A percentile compares a stretch with the other conserved stretches of the same genome.
These are phyloP conservation scores for Halictus rubicundus DNA, from an alignment of 1,140 invertebrate species.

Conservation along the genomic window DNA sequence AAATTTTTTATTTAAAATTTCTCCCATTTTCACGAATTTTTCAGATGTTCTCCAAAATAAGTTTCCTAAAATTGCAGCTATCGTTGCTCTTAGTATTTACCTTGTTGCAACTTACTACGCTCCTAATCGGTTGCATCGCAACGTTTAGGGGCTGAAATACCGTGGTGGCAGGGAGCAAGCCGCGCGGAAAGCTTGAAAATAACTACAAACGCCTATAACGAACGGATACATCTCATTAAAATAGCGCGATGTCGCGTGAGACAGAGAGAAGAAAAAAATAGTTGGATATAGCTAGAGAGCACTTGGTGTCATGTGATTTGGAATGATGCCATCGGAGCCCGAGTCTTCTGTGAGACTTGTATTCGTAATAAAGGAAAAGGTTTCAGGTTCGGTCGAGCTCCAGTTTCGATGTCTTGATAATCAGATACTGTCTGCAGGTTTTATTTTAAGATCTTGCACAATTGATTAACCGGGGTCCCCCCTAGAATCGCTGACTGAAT, in stretches of 20 bases:
- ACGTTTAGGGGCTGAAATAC: too few relatives aligned
- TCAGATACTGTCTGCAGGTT: not conserved
- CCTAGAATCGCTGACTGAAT: too few relatives aligned
- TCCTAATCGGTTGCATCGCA: too few relatives aligned
- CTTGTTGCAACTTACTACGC: too few relatives aligned
- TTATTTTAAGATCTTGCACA: not conserved
- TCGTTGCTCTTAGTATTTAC: too few relatives aligned
- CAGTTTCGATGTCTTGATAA: slow-evolving; percentile 10
- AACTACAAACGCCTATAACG: slow-evolving; percentile 39
- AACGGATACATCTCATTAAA: slow-evolving; percentile 51
- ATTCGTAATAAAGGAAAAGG: slow-evolving; percentile 51
- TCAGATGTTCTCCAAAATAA: too few relatives aligned
- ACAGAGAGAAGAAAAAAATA: slow-evolving; percentile 49
- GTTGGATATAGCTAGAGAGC: slow-evolving; percentile 40
- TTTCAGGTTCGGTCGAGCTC: slow-evolving; percentile 7
- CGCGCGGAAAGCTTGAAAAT: slow-evolving; percentile 42
- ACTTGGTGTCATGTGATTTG: slow-evolving; percentile 70
- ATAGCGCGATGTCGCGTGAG: slow-evolving; percentile 45
- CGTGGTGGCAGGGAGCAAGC: not conserved
- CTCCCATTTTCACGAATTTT: too few relatives aligned
- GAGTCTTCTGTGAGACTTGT: slow-evolving; percentile 30
- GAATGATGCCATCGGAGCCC: slow-evolving; percentile 69
- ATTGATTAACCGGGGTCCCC: not conserved
- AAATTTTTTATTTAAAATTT: too few relatives aligned
- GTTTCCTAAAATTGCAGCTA: too few relatives aligned